A percentile compares a stretch with the other conserved stretches of the same genome.
Conservation (phyloP, 2,888 invertebrate genomes). For the Agapostemon virescens region DNA sequence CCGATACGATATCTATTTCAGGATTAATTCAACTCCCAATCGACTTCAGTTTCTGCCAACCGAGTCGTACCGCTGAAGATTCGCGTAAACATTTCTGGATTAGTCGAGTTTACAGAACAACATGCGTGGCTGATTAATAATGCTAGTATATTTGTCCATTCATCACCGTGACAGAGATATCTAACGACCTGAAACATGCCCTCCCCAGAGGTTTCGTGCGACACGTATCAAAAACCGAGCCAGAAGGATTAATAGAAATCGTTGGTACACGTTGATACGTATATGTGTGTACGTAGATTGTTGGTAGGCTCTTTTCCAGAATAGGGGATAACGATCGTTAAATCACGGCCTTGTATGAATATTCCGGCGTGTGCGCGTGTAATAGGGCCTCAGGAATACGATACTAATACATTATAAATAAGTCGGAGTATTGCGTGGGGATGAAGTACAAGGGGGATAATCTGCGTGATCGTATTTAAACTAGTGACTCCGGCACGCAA, state of each 20-base stretch:
- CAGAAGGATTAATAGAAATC: constrained; percentile 4
- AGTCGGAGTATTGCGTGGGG: constrained; percentile 19
- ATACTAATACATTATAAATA: constrained; percentile 43
- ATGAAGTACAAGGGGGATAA: constrained; percentile 49
- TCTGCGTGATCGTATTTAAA: constrained; percentile 67
- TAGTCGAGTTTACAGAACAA: background rate
- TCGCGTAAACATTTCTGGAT: no score
- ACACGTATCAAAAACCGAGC: background rate
- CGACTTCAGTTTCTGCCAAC: no score
- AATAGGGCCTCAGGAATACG: constrained; percentile 16
- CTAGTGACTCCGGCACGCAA: constrained; percentile 67
- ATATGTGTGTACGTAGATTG: background rate
- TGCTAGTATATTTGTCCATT: background rate
- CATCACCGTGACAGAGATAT: background rate
- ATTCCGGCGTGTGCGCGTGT: constrained; percentile 17
- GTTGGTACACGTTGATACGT: background rate
- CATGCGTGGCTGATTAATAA: background rate
- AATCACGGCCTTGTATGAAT: constrained; percentile 32
- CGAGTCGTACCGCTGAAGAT: no score
- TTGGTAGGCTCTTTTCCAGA: background rate
- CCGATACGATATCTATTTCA: no score
- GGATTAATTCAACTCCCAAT: no score
- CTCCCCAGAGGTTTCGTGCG: background rate
- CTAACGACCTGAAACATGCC: background rate
- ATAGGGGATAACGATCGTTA: constrained; percentile 26